phyloP scores from a whole-genome alignment of 2,797 vertebrate species.

The Melopsittacus undulatus region DNA sequence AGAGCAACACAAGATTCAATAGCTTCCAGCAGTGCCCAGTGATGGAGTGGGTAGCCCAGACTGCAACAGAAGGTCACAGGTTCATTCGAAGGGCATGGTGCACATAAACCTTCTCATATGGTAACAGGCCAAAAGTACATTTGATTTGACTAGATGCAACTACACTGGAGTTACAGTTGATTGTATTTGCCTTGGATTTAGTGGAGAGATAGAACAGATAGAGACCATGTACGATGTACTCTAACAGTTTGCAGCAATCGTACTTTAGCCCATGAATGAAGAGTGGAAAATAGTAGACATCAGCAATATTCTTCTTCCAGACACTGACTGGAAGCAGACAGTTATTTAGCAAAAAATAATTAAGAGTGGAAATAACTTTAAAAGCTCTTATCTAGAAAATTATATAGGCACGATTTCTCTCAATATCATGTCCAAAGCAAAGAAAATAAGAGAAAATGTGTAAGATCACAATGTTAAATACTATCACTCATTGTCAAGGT shows the following conservation, averaged over 20 bases:
- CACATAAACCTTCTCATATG: background rate
- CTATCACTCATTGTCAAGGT: background rate
- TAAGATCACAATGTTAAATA: background rate
- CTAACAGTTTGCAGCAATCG: background rate
- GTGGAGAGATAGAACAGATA: background rate
- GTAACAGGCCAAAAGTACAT: background rate
- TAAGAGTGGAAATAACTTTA: background rate
- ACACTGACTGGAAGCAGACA: background rate
- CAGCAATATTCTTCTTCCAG: background rate
- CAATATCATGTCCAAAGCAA: background rate
- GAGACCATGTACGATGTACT: background rate
- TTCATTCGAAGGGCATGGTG: conserved; percentile 24
- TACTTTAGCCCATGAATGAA: background rate
- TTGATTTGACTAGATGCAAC: background rate
- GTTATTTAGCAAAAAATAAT: background rate
- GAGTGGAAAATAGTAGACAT: background rate
- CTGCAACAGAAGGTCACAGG: background rate
- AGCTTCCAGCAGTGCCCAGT: conserved; percentile 15
- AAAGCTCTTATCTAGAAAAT: background rate
- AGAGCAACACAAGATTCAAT: conserved; percentile 43
- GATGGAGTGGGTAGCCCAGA: background rate
- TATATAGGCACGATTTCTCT: background rate
- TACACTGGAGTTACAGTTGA: background rate
- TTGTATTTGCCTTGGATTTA: background rate
- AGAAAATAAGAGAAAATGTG: background rate